phyloP scores from a whole-genome alignment of 2,888 invertebrate genomes.

The Lithophane socia region DNA sequence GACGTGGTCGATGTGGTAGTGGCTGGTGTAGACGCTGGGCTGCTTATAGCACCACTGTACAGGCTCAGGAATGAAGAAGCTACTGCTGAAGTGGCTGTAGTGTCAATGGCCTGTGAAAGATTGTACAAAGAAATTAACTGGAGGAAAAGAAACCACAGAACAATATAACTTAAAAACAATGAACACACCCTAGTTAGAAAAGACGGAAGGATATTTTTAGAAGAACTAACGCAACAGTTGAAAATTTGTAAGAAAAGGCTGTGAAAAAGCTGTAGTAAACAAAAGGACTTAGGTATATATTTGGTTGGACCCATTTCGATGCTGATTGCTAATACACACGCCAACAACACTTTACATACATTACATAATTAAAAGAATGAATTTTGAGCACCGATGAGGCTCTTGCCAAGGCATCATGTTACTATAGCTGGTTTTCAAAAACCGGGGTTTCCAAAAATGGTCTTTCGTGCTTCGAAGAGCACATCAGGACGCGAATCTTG shows the following conservation, averaged over 20 bases:
- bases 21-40: constrained; percentile 82
- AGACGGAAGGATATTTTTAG: constrained; percentile 2
- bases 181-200: background rate
- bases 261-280: background rate
- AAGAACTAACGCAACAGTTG: background rate
- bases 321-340: background rate
- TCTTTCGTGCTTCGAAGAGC: background rate
- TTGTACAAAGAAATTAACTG: background rate
- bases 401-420: background rate
- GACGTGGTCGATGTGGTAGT: constrained; percentile 76
- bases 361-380: background rate
- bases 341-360: background rate
- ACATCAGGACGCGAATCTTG: background rate
- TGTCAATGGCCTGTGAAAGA: constrained; percentile 89
- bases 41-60: constrained; percentile 87
- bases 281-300: background rate
- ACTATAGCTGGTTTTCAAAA: too few relatives aligned
- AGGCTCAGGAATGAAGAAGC: constrained; percentile 89
- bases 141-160: background rate
- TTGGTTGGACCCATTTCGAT: background rate
- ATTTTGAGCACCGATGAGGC: too few relatives aligned
- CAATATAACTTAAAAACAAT: background rate
- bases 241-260: background rate
- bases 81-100: constrained; percentile 90
- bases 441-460: background rate